phyloP scores from a whole-genome alignment of 2,113 vertebrate species.

The Sinocyclocheilus maitianheensis region DNA sequence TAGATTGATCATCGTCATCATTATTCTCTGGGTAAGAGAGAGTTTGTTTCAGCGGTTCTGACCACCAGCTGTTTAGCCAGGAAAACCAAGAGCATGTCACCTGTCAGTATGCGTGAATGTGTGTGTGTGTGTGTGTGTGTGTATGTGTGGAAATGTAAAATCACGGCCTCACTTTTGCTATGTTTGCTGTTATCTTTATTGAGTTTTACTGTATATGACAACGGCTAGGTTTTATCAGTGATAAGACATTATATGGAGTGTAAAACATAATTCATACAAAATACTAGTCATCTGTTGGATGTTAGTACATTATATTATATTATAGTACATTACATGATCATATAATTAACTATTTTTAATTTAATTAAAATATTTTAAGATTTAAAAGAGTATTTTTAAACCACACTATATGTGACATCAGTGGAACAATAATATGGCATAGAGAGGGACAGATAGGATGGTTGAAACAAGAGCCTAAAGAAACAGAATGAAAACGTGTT shows the following conservation, averaged over 20 bases:
- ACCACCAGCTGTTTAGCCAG: background rate
- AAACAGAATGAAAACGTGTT: background rate
- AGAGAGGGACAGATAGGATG: background rate
- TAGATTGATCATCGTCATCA: background rate
- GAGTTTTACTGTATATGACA: background rate
- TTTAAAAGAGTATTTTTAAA: background rate
- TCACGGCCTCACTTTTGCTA: background rate
- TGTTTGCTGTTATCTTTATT: conserved; percentile 18
- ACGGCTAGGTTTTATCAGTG: background rate
- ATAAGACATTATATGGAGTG: background rate
- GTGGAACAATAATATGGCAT: background rate
- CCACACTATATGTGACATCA: background rate
- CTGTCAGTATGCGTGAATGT: conserved; percentile 32
- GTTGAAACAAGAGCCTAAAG: background rate
- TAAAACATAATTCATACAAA: background rate
- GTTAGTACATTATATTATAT: background rate
- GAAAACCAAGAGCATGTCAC: background rate
- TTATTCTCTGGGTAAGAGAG: background rate
- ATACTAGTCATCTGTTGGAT: background rate
- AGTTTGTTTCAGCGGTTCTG: background rate
- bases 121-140: background rate
- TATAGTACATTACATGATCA: background rate
- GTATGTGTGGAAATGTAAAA: conserved; percentile 4
- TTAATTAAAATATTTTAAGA: background rate
- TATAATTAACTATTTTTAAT: background rate